Conservation (phyloP, 2,113 vertebrate species). For the Rhea pennata region DNA sequence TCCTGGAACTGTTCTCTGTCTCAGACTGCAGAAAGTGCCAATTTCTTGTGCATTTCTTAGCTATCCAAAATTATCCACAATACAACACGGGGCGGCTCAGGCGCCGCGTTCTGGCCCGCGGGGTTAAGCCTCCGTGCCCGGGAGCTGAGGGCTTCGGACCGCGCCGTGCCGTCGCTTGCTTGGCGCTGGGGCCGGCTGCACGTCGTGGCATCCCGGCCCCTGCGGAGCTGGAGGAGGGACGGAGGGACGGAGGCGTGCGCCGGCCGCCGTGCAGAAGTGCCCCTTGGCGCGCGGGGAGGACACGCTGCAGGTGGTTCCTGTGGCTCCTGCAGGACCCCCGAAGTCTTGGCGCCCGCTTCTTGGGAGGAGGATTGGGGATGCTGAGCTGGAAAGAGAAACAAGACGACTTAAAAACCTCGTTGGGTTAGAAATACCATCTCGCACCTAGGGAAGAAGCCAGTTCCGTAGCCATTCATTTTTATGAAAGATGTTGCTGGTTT, state of each 20-base stretch:
- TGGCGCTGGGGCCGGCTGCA: not conserved
- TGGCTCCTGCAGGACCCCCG: not conserved
- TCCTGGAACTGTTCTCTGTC: slow-evolving; percentile 25
- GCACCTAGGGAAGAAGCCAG: not conserved
- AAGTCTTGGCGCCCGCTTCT: not conserved
- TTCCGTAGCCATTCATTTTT: not conserved
- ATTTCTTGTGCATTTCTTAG: not conserved
- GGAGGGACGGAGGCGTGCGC: not conserved
- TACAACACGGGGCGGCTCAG: not conserved
- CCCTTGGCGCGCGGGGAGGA: fast-evolving
- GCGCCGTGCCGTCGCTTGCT: not conserved
- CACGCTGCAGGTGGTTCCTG: not conserved
- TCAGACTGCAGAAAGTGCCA: not conserved
- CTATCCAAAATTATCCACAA: not conserved
- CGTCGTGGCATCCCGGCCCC: not conserved
- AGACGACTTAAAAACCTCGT: not conserved
- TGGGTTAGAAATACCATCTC: not conserved
- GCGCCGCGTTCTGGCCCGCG: not conserved
- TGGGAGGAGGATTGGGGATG: not conserved
- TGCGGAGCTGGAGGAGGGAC: not conserved
- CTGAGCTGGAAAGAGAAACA: not conserved
- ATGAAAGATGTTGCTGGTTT: not conserved
- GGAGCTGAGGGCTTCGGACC: no score
- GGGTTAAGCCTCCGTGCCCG: not conserved
- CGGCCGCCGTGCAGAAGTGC: not conserved